Percentiles rank a stretch among this genome's conserved stretches.
These are phyloP conservation scores for Drosophila eohydei DNA, from an alignment of 2,888 invertebrate genomes.

Conservation along the genomic window DNA sequence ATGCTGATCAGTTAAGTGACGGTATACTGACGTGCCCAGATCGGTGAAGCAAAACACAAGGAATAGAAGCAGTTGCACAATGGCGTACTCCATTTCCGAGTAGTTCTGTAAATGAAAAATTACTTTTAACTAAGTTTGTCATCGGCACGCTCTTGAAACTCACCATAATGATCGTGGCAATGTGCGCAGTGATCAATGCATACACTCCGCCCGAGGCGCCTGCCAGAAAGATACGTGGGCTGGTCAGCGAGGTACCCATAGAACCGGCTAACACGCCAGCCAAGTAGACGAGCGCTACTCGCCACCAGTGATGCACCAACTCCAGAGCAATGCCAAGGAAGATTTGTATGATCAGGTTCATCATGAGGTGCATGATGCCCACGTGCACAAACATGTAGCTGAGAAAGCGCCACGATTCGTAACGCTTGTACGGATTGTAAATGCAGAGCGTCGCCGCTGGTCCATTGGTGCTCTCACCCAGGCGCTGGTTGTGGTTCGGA, in stretches of 20 bases:
- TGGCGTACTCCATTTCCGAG: slow-evolving; percentile 97
- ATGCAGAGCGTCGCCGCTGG: slow-evolving; percentile 93
- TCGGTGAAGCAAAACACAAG: slow-evolving; percentile 92
- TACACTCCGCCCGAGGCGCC: slow-evolving; percentile 99
- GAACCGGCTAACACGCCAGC: slow-evolving; percentile 95
- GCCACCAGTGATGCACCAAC: slow-evolving; percentile 98
- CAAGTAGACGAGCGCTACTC: slow-evolving; percentile 93
- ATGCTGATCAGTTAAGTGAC: slow-evolving; percentile 89
- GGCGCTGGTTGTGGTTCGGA: slow-evolving; percentile 80
- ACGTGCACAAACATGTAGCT: slow-evolving; percentile 99
- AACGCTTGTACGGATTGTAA: slow-evolving; percentile 93
- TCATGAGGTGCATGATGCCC: slow-evolving; percentile 94
- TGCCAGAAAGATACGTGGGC: slow-evolving; percentile 92
- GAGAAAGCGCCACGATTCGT: slow-evolving; percentile 96
- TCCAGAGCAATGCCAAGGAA: slow-evolving; percentile 97
- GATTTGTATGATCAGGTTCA: slow-evolving; percentile 96
- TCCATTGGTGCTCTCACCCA: slow-evolving; percentile 87
- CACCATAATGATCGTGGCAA: slow-evolving; percentile 94
- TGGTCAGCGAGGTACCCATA: slow-evolving; percentile 92
- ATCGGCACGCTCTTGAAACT: slow-evolving; percentile 7
- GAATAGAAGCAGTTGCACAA: slow-evolving; percentile 93
- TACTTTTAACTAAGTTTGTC: fast-evolving
- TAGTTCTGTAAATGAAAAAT: slow-evolving; percentile 90
- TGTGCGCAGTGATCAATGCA: slow-evolving; percentile 96
- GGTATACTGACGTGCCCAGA: slow-evolving; percentile 95